These are phyloP conservation scores for Fratercula arctica DNA, from an alignment of 2,797 vertebrate genomes.

Conservation along the genomic window DNA sequence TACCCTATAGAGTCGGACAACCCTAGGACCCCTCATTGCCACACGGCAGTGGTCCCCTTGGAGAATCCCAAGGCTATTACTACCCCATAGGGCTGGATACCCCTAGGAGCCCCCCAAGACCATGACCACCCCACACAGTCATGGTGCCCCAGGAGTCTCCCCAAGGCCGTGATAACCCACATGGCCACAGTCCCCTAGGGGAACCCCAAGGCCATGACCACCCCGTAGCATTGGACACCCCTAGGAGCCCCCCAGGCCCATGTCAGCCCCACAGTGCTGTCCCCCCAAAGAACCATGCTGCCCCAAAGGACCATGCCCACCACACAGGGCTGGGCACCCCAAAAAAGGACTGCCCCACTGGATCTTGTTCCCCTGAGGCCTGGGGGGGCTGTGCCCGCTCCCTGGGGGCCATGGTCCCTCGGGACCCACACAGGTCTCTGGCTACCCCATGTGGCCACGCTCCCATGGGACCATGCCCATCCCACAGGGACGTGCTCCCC, in stretches of 20 bases:
- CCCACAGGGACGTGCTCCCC: too few relatives aligned
- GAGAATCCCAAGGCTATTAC: neutral
- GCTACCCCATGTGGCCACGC: neutral
- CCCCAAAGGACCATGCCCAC: neutral
- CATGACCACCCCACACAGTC: neutral
- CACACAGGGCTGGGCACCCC: neutral
- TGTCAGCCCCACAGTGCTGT: rapidly evolving
- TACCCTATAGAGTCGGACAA: too few relatives aligned
- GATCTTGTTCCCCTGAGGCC: rapidly evolving
- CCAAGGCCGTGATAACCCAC: too few relatives aligned
- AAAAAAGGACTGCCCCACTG: neutral
- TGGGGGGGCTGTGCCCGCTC: neutral
- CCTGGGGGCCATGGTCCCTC: neutral
- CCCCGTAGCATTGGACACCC: too few relatives aligned
- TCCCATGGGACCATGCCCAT: neutral
- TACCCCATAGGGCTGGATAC: neutral
- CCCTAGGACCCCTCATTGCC: too few relatives aligned
- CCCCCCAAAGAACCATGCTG: neutral
- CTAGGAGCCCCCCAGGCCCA: neutral
- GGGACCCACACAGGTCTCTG: neutral
- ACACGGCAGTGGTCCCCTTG: neutral
- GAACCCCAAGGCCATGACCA: too few relatives aligned
- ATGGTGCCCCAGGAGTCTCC: neutral
- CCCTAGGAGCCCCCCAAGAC: neutral
- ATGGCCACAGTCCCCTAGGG: neutral